Percentiles rank a stretch among this genome's conserved stretches.
phyloP scores from a whole-genome alignment of 2,888 invertebrate genomes.

The Scelioninae gen. 2 region DNA sequence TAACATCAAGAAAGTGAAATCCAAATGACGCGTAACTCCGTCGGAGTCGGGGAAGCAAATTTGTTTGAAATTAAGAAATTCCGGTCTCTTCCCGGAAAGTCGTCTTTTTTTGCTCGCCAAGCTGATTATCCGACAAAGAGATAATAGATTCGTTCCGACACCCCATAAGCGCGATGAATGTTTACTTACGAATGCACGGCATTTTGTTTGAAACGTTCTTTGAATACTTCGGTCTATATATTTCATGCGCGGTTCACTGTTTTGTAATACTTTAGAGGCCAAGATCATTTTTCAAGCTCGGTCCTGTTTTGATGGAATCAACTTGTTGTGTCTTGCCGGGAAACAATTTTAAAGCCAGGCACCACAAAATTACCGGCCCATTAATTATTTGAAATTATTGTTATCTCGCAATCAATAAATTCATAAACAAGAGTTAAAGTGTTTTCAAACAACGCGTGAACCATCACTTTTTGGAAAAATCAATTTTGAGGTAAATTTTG shows the following conservation, averaged over 20 bases:
- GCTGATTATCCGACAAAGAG: slow-evolving; percentile 41
- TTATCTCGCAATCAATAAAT: too few species aligned
- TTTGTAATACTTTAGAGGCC: neutral
- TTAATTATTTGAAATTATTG: too few species aligned
- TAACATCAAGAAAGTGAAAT: slow-evolving; percentile 30
- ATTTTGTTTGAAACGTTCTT: slow-evolving; percentile 18
- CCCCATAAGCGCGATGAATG: slow-evolving; percentile 5
- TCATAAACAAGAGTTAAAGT: too few species aligned
- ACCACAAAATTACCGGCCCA: too few species aligned
- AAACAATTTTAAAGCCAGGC: too few species aligned
- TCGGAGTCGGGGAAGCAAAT: slow-evolving; percentile 40
- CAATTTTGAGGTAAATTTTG: too few species aligned
- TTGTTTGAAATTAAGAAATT: slow-evolving; percentile 46
- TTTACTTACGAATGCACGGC: slow-evolving; percentile 10
- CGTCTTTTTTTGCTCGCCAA: slow-evolving; percentile 11
- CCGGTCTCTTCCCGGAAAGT: slow-evolving; percentile 25
- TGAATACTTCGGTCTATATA: slow-evolving; percentile 2
- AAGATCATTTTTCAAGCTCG: neutral
- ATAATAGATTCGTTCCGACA: slow-evolving; percentile 34
- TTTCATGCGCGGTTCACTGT: neutral
- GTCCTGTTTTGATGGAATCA: neutral
- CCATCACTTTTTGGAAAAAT: too few species aligned
- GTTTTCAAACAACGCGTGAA: too few species aligned
- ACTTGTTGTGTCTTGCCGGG: too few species aligned
- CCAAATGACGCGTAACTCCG: slow-evolving; percentile 35